Percentiles rank a stretch among this genome's conserved stretches.
These are phyloP conservation scores for Molossus alvarezi DNA, from an alignment of 2,797 vertebrate genomes.

Conservation along the genomic window DNA sequence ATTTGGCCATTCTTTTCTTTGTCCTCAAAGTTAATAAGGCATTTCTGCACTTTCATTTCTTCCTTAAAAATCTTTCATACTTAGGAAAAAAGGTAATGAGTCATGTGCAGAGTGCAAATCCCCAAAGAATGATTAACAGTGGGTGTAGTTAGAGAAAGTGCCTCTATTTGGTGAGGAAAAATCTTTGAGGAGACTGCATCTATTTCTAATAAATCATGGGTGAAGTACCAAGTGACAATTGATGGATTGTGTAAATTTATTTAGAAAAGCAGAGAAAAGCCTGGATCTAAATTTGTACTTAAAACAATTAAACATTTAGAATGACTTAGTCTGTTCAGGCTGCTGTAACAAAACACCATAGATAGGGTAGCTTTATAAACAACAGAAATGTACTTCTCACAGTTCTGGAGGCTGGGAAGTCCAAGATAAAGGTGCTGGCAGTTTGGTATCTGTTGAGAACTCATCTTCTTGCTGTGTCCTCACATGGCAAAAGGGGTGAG, in stretches of 20 bases:
- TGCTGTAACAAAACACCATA: not conserved
- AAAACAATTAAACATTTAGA: conserved; percentile 31
- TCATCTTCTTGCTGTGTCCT: not conserved
- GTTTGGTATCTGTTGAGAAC: not conserved
- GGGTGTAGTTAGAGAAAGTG: not conserved
- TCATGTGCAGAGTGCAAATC: not conserved
- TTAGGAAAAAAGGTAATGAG: conserved; percentile 54
- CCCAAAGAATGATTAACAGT: not conserved
- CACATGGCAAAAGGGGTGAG: not conserved
- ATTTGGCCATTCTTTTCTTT: conserved; percentile 32
- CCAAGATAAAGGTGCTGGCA: not conserved
- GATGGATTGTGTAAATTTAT: not conserved
- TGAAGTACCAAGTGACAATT: conserved; percentile 15
- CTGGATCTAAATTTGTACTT: conserved; percentile 36
- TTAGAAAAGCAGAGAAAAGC: conserved; percentile 39
- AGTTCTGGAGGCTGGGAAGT: not conserved
- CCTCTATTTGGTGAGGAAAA: accelerated
- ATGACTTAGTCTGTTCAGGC: not conserved
- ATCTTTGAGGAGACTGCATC: not conserved
- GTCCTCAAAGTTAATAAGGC: conserved; percentile 51
- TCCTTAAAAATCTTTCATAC: conserved; percentile 45
- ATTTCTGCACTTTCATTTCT: conserved; percentile 57
- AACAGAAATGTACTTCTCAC: not conserved
- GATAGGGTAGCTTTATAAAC: not conserved
- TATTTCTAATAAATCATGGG: conserved; percentile 28